phyloP scores from a whole-genome alignment of 2,888 invertebrate genomes.

The Sarcophaga carnaria region DNA sequence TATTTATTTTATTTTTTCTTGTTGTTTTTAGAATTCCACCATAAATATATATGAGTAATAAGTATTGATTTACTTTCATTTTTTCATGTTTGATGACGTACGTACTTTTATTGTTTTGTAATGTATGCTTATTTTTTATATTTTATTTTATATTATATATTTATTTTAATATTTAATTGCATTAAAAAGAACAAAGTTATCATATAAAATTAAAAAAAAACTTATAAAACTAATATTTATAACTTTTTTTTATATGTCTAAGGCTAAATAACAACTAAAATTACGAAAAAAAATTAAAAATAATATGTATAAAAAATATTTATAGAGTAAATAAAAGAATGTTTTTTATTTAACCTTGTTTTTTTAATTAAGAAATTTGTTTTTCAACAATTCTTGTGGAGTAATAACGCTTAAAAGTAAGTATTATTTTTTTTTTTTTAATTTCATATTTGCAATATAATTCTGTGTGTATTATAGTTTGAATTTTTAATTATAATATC shows the following conservation, averaged over 20 bases:
- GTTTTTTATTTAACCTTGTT: conserved; percentile 43
- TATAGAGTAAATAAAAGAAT: conserved; percentile 5
- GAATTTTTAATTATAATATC: neutral
- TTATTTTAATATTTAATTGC: conserved; percentile 39
- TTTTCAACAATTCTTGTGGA: conserved; percentile 24
- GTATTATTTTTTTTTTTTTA: neutral
- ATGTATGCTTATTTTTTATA: conserved; percentile 49
- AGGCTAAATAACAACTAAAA: conserved; percentile 70
- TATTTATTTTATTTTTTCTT: neutral
- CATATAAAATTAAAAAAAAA: conserved; percentile 58
- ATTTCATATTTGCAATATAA: conserved; percentile 1
- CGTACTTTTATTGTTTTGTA: conserved; percentile 35
- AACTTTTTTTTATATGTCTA: conserved; percentile 47
- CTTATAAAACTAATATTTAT: conserved; percentile 74
- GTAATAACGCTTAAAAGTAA: conserved; percentile 53
- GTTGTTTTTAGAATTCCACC: conserved; percentile 66
- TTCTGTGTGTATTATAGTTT: neutral
- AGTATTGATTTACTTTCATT: conserved; percentile 20
- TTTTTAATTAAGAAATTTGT: conserved; percentile 14
- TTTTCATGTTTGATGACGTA: conserved; percentile 53
- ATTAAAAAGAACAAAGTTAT: conserved; percentile 55
- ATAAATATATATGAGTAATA: conserved; percentile 58
- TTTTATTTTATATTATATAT: conserved; percentile 42
- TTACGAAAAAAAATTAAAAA: conserved; percentile 49
- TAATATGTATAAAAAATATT: conserved; percentile 43